phyloP scores from a whole-genome alignment of 2,113 vertebrate species.

The Turdus rufiventris region DNA sequence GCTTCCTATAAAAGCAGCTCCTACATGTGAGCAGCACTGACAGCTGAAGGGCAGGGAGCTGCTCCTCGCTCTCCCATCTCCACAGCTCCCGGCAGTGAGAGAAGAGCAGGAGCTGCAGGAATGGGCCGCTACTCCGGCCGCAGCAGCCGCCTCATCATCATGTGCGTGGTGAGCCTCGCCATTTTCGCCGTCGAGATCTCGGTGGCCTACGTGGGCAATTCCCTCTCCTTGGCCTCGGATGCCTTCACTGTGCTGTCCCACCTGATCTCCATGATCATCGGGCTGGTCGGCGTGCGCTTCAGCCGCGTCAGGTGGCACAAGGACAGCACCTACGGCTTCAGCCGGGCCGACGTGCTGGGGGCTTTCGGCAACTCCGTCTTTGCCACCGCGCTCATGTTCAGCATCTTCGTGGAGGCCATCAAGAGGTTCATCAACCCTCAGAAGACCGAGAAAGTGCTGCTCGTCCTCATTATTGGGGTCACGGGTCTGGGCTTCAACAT shows the following conservation, averaged over 20 bases:
- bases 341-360: conserved; percentile 73
- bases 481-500: conserved; percentile 70
- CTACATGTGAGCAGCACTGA: conserved; percentile 14
- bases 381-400: conserved; percentile 75
- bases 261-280: conserved; percentile 73
- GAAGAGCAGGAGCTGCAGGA: background rate
- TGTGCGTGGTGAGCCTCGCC: conserved; percentile 49
- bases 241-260: conserved; percentile 77
- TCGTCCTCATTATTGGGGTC: conserved; percentile 66
- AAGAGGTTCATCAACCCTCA: conserved; percentile 70
- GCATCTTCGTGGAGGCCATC: conserved; percentile 72
- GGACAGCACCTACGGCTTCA: conserved; percentile 67
- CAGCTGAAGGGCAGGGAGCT: background rate
- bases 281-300: conserved; percentile 37
- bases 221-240: conserved; percentile 75
- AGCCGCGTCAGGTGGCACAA: conserved; percentile 61
- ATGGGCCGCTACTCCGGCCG: conserved; percentile 74
- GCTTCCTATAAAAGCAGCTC: conserved; percentile 69
- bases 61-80: background rate
- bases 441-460: conserved; percentile 62
- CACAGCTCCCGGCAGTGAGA: background rate
- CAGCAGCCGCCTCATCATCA: conserved; percentile 67
- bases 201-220: conserved; percentile 67
- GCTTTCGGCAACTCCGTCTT: conserved; percentile 79
- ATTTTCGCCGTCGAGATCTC: conserved; percentile 68